Percentiles rank a stretch among this genome's conserved stretches.
Conservation (phyloP, 2,113 vertebrate species). For the Vidua macroura region DNA sequence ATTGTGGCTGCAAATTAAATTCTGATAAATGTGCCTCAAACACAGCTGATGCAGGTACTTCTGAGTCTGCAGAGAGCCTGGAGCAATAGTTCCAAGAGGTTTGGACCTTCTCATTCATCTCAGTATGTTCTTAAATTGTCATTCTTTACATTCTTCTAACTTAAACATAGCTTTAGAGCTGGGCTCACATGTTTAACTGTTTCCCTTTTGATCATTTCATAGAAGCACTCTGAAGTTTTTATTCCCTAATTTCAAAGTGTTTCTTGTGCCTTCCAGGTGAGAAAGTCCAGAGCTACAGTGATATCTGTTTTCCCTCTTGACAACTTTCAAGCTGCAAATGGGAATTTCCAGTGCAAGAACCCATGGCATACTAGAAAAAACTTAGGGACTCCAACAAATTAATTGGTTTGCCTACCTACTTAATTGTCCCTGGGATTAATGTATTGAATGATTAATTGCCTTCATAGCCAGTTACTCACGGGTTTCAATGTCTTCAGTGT, state of each 20-base stretch:
- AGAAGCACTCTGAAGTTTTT: constrained; percentile 22
- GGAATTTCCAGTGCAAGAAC: constrained; percentile 4
- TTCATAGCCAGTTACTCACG: not conserved
- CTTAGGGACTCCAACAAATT: not conserved
- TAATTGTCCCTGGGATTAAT: constrained; percentile 14
- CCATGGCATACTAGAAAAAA: not conserved
- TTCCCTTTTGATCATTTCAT: constrained; percentile 22
- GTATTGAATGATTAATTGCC: constrained; percentile 19
- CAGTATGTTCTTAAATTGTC: constrained; percentile 2
- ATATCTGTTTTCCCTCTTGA: not conserved
- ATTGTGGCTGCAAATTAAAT: not conserved
- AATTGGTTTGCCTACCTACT: not conserved
- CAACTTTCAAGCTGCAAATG: not conserved
- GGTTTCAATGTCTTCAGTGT: not conserved
- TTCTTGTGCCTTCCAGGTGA: constrained; percentile 25
- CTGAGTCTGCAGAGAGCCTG: not conserved
- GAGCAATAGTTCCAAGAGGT: not conserved
- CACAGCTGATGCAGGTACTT: not conserved
- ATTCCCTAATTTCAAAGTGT: constrained; percentile 40
- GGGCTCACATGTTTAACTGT: not conserved
- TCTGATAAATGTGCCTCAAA: not conserved
- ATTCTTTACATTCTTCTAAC: constrained; percentile 8
- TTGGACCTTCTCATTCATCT: constrained; percentile 10
- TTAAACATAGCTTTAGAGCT: not conserved
- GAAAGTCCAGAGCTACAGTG: not conserved